Base-by-base conservation (phyloP, 2,797 vertebrate species). In the Rhadinocentrus ornatus region DNA sequence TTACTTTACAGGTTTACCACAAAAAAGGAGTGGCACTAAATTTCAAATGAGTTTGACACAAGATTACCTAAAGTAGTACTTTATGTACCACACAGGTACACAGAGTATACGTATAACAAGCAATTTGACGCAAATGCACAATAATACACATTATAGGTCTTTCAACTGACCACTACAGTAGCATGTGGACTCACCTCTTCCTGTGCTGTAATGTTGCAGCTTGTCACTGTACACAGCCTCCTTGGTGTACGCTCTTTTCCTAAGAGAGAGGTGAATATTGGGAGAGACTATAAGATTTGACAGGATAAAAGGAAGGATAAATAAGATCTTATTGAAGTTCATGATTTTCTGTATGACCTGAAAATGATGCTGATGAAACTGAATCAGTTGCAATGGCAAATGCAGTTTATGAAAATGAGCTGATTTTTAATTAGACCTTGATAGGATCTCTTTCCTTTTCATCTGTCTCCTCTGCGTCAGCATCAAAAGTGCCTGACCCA, bases 151-250 rank as follows among this genome's bases (percentile, higher is more conserved):
- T 57, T 24, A n/a, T 57, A 27, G n/a, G 15, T 46, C 11, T 55
- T 2, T 54, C 60, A 62, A 59, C 27, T 4, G 18, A 66, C 26
- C 11, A 52, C 9, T 62, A 29, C 31, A 15, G n/a, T 50, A 34
- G 4, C 22, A 6, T 31, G 12, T 53, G 68, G 41, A 90, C 96
- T 98, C 88, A 99, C 98, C 98, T 95, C 97, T 88, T 76, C 98
- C 98, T 0, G 97, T 97, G 94, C 97, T 99, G 94, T 99, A 99
- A 88, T 99, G 98, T 74, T 99, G 98, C 32, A 99, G 80, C 77
- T 99, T 99, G 71, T 99, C 98, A 1, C 97, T 99, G 94, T 99
- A 99, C 54, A 98, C 96, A 0, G 98, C 97, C 84, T 99, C 98
- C 88, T 99, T 99, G 91, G 94, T 97, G 90, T 99, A 99, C 3